These are phyloP conservation scores for Gobius niger DNA, from an alignment of 2,113 vertebrate genomes.

Conservation along the genomic window DNA sequence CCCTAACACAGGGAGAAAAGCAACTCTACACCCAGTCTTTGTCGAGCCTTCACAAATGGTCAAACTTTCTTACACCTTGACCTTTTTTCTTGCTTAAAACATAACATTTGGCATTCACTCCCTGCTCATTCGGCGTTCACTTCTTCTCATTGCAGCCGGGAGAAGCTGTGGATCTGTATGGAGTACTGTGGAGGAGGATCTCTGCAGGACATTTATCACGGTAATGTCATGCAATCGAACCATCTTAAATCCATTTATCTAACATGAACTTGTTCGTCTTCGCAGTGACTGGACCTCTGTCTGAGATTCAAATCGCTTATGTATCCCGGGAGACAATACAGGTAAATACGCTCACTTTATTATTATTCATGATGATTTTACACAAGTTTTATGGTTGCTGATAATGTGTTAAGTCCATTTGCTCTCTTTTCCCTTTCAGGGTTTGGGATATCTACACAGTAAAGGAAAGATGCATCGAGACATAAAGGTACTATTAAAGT, in stretches of 20 bases:
- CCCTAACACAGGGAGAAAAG: too few relatives aligned
- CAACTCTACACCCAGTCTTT: too few relatives aligned
- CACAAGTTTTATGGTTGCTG: too few relatives aligned
- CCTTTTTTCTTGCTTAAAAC: too few relatives aligned
- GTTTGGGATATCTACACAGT: constrained; percentile 92
- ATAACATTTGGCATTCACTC: neutral
- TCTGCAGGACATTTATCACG: constrained; percentile 95
- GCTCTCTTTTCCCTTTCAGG: constrained; percentile 72
- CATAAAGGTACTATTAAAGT: constrained; percentile 85
- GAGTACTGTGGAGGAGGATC: constrained; percentile 96
- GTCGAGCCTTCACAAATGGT: too few relatives aligned
- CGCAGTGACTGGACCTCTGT: constrained; percentile 92
- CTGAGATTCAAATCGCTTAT: constrained; percentile 94
- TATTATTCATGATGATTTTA: neutral
- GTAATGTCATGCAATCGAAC: constrained; percentile 56
- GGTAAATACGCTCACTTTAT: constrained; percentile 70
- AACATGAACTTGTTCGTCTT: neutral
- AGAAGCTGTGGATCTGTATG: constrained; percentile 98
- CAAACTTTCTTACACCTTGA: neutral
- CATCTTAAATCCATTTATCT: neutral
- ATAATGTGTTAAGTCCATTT: neutral
- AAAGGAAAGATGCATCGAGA: constrained; percentile 99
- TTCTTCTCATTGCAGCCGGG: constrained; percentile 76
- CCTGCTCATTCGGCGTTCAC: neutral
- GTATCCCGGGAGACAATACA: constrained; percentile 95